These are phyloP conservation scores for Danio jaintianensis DNA, from an alignment of 2,797 vertebrate genomes.

Conservation along the genomic window DNA sequence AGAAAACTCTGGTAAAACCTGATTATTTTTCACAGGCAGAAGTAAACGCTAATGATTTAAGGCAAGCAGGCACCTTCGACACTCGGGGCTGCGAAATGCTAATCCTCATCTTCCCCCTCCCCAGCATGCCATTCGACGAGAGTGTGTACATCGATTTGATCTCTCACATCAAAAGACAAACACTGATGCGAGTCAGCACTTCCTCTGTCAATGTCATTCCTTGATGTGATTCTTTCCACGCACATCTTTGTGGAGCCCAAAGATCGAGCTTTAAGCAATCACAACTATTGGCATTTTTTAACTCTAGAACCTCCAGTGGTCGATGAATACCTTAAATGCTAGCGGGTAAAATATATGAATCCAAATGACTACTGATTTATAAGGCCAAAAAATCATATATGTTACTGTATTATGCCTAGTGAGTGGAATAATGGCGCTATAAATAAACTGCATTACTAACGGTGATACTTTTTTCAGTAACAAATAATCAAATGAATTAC, in stretches of 20 bases:
- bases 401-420: no score
- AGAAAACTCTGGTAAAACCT: constrained; percentile 69
- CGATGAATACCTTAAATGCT: no score
- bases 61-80: constrained; percentile 75
- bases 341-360: no score
- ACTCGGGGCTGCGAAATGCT: constrained; percentile 87
- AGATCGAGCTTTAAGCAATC: constrained; percentile 94
- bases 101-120: constrained; percentile 82
- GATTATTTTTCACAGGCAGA: constrained; percentile 75
- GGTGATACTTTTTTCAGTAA: no score
- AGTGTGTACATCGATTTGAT: constrained; percentile 99
- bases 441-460: no score
- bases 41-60: constrained; percentile 79
- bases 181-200: constrained; percentile 99
- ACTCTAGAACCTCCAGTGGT: constrained; percentile 49
- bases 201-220: constrained; percentile 99
- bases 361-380: no score
- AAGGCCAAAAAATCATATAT: no score
- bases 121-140: constrained; percentile 86
- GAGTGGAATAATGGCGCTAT: no score
- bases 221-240: constrained; percentile 94
- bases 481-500: no score
- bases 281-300: constrained; percentile 98
- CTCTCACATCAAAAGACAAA: constrained; percentile 99
- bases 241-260: constrained; percentile 86